These are phyloP conservation scores for Corydoras sp. DNA, from an alignment of 2,113 vertebrate genomes.

Conservation along the genomic window DNA sequence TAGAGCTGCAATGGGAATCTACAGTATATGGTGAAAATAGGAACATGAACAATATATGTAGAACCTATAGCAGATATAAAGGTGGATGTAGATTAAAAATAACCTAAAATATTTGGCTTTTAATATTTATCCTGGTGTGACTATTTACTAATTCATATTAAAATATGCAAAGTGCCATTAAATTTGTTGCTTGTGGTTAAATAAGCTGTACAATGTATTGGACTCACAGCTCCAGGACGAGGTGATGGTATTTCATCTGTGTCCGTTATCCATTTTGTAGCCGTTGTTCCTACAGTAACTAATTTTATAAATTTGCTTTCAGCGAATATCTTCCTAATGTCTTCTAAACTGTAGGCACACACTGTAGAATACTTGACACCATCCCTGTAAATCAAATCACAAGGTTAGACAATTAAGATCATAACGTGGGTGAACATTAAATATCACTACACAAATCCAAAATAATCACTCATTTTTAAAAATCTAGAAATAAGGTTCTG, in stretches of 20 bases:
- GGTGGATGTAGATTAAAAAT: no score
- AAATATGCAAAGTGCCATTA: no score
- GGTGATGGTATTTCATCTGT: constrained; percentile 65
- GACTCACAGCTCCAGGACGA: constrained; percentile 74
- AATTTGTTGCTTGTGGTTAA: background rate
- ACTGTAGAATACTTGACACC: constrained; percentile 61
- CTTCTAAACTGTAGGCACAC: constrained; percentile 57
- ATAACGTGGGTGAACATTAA: no score
- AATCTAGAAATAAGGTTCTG: no score
- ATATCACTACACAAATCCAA: no score
- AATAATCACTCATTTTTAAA: no score
- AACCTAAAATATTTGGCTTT: no score
- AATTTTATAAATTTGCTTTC: constrained; percentile 67
- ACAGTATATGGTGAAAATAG: no score
- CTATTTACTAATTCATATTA: no score
- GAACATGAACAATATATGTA: no score
- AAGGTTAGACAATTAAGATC: constrained; percentile 19
- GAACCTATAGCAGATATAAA: no score
- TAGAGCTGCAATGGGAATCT: no score
- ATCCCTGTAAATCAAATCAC: constrained; percentile 49
- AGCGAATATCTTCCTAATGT: constrained; percentile 62
- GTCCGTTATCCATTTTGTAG: constrained; percentile 66
- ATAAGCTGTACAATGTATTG: constrained; percentile 1
- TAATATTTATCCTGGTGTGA: background rate
- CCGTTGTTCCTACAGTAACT: constrained; percentile 52